Base-by-base conservation (phyloP, 2,888 invertebrate genomes). In the Volucella inanis region DNA sequence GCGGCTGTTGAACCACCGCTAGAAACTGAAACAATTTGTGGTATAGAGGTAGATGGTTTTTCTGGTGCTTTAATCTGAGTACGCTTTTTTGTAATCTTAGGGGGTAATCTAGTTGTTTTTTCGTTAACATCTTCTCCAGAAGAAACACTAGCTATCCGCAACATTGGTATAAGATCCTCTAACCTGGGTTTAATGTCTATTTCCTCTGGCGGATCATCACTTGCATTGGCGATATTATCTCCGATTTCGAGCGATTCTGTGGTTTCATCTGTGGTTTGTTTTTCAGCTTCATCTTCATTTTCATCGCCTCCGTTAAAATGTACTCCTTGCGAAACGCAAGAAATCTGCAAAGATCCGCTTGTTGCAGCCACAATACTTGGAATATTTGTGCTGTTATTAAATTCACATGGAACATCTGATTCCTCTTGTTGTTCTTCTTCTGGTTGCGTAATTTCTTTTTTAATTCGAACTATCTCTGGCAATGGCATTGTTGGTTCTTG, bases 121-220 rank as follows among this genome's bases (percentile, higher is more conserved):
- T 49, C 43, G 1, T 61, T 14, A 12, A 75, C 6, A 39, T 79
- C 75, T 57, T 45, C 88, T 12, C 90, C 91, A 62, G 90, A 89
- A 2, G 89, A 88, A n/a, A 91, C 88, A 64, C 89, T 89, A 0
- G 89, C 87, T 72, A 91, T 91, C 87, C 90, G 87, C 64, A 91
- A 87, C 54, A 90, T 84, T 1, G 90, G 90, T 87, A 91, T 90
- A 8, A 91, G 87, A 47, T 90, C 90, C 70, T 87, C 80, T 14
- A 89, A 88, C 86, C 90, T 90, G 1, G 91, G 91, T 62, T 91
- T 91, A 3, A 91, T 87, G 84, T 91, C 91, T 6, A 87, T 49
- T 57, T 88, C 87, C 3, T 79, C 68, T 49, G 82, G 61, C 18
- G 79, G 67, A 9, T 64, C 22, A 2, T 12, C 64, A 3, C 2